A percentile compares a stretch with the other conserved stretches of the same genome.
These are phyloP conservation scores for Caenorhabditis becei DNA, from an alignment of 2,888 invertebrate species.

Conservation along the genomic window DNA sequence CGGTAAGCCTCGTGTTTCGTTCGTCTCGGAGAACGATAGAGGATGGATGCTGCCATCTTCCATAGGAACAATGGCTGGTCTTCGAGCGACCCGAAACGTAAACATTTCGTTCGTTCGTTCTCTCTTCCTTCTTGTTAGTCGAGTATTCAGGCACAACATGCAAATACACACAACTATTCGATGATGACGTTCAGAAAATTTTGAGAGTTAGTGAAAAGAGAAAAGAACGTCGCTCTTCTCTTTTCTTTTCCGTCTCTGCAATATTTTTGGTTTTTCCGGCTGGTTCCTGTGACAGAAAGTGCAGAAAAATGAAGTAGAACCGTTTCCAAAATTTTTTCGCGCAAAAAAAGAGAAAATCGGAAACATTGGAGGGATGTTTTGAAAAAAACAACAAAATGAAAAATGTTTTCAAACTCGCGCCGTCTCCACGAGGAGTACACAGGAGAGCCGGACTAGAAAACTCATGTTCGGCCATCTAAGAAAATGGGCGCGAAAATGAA, in stretches of 20 bases:
- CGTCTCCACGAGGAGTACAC: conserved; percentile 18
- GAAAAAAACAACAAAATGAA: neutral
- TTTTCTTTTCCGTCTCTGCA: conserved; percentile 17
- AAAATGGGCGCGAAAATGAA: conserved; percentile 31
- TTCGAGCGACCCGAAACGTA: conserved; percentile 42
- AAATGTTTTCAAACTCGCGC: conserved; percentile 3
- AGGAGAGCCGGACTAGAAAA: neutral
- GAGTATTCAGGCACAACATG: conserved; percentile 59
- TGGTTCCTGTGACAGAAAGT: conserved; percentile 15
- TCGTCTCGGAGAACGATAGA: conserved; percentile 19
- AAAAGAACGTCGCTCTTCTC: neutral
- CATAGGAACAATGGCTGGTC: conserved; percentile 22
- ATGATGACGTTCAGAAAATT: conserved; percentile 51
- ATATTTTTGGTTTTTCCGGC: too few species aligned
- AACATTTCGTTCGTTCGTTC: conserved; percentile 52
- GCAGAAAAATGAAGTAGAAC: neutral
- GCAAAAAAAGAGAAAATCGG: too few species aligned
- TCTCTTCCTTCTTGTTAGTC: conserved; percentile 41
- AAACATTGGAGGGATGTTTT: neutral
- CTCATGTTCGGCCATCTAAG: neutral
- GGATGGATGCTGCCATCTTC: conserved; percentile 12
- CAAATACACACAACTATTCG: conserved; percentile 49
- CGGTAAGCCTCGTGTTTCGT: conserved; percentile 50
- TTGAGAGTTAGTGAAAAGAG: conserved; percentile 11
- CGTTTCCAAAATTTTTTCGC: too few species aligned